These are phyloP conservation scores for Mus minutoides DNA, from an alignment of 2,797 vertebrate genomes.

Conservation along the genomic window DNA sequence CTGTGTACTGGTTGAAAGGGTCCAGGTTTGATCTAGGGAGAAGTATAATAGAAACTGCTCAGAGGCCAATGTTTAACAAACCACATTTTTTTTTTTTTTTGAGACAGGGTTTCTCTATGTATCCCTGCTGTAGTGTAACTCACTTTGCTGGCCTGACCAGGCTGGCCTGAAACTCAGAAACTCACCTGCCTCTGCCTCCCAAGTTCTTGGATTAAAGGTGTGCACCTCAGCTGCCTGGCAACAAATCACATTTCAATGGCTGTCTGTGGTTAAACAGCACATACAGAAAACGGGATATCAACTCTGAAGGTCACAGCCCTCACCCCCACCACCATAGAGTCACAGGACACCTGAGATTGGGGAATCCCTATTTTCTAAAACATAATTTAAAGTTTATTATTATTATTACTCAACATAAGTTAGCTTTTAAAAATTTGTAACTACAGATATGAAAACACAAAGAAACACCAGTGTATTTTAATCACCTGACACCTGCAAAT, in stretches of 20 bases:
- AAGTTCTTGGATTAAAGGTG: background rate
- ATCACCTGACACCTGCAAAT: background rate
- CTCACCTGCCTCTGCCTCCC: background rate
- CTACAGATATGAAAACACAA: background rate
- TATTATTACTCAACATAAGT: background rate
- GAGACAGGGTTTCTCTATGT: background rate
- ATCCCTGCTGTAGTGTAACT: background rate
- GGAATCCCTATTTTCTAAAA: background rate
- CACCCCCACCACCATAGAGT: background rate
- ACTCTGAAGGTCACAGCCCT: background rate
- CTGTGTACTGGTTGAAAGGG: conserved; percentile 92
- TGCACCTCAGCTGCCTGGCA: background rate
- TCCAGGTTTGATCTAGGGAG: conserved; percentile 93
- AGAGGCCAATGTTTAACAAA: background rate
- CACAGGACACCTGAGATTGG: background rate
- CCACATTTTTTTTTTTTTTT: background rate
- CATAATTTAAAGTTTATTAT: background rate
- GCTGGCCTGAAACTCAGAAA: background rate
- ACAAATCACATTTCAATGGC: background rate
- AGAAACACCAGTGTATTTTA: background rate
- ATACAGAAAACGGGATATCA: background rate
- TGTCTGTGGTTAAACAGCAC: background rate
- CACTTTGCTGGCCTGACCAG: background rate
- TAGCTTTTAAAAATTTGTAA: conserved; percentile 7
- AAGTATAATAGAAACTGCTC: background rate